These are phyloP conservation scores for Hoplostethus mediterraneus DNA, from an alignment of 2,797 vertebrate species.

Conservation along the genomic window DNA sequence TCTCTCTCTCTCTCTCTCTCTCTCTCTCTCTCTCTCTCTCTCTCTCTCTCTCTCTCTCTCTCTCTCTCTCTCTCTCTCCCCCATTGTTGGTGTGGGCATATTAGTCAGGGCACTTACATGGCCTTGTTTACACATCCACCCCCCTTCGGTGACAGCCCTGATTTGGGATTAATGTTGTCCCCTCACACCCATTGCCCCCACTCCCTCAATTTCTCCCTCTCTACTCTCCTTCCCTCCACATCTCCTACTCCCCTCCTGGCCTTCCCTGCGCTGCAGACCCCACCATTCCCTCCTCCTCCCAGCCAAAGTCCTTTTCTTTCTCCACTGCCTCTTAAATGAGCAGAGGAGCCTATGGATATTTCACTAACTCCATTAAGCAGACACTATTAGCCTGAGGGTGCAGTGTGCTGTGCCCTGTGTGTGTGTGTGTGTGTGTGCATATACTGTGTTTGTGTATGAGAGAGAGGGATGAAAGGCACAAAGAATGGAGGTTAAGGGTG, in stretches of 20 bases:
- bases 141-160: conserved; percentile 42
- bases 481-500: conserved; percentile 12
- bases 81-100: not conserved
- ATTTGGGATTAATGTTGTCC: conserved; percentile 60
- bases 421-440: not conserved
- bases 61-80: not conserved
- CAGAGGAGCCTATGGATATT: conserved; percentile 59
- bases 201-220: conserved; percentile 14
- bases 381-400: conserved; percentile 56
- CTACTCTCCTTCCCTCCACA: conserved; percentile 25
- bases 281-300: conserved; percentile 21
- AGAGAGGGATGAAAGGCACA: conserved; percentile 11
- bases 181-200: conserved; percentile 54
- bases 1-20: too few species aligned
- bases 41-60: too few species aligned
- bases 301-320: conserved; percentile 39
- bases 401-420: conserved; percentile 18
- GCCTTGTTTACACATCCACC: conserved; percentile 54
- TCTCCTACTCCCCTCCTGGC: conserved; percentile 19
- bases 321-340: conserved; percentile 73
- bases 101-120: conserved; percentile 47
- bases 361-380: conserved; percentile 68
- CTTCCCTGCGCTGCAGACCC: not conserved
- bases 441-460: conserved; percentile 25
- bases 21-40: not conserved